Evolutionary conservation across 2,888 invertebrate genomes (phyloP).

Genomic region (Drosophila demipolita): DNA sequence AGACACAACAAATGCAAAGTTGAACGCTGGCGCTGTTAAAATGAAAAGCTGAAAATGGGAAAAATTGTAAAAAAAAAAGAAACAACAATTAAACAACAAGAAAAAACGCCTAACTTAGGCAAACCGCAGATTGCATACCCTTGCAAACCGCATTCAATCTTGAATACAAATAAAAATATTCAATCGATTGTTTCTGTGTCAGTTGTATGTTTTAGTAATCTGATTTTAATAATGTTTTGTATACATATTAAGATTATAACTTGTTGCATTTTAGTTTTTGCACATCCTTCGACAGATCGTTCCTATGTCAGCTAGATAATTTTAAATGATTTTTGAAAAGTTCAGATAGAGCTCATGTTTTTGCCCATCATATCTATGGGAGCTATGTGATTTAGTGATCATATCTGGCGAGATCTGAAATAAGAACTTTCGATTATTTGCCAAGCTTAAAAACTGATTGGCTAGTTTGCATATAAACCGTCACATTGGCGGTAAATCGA

Average conservation of each 20-base stretch:
- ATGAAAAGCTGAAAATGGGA: conserved; percentile 39
- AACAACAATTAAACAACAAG: conserved; percentile 8
- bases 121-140: neutral
- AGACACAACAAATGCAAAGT: conserved; percentile 37
- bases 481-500: neutral
- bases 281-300: neutral
- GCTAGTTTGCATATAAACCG: neutral
- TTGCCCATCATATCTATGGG: neutral
- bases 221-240: neutral
- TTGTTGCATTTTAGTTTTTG: neutral
- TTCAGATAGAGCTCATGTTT: neutral
- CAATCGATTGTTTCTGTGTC: neutral
- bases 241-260: neutral
- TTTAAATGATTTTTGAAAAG: neutral
- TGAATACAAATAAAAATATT: neutral
- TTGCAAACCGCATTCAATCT: neutral
- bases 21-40: conserved; percentile 31
- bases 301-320: neutral
- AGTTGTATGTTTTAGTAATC: neutral
- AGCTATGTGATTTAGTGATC: neutral
- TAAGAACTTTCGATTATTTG: neutral
- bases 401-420: neutral
- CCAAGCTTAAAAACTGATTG: neutral
- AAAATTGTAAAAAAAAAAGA: conserved; percentile 30
- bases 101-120: neutral